Evolutionary conservation across 2,888 invertebrate species (phyloP).

Genomic region (Thymelicus sylvestris): DNA sequence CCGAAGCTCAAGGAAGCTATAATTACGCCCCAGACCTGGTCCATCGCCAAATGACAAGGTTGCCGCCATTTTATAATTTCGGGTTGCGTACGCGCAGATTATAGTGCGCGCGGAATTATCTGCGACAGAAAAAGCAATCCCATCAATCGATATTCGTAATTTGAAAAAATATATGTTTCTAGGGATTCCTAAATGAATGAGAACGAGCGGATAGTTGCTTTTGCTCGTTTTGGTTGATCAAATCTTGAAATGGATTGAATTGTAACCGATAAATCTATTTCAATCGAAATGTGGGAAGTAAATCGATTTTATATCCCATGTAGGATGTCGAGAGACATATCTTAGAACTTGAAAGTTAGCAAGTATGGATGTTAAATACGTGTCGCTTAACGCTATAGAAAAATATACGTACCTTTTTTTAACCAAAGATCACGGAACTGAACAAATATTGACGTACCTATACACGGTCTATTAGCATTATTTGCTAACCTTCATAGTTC

Average conservation of each 20-base stretch:
- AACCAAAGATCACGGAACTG: too few species aligned
- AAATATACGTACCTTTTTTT: too few species aligned
- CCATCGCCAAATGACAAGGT: constrained; percentile 76
- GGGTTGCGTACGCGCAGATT: constrained; percentile 72
- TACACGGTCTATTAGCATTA: too few species aligned
- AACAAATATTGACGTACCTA: too few species aligned
- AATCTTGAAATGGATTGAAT: neutral
- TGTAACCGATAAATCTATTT: too few species aligned
- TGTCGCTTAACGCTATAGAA: too few species aligned
- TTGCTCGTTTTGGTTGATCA: neutral
- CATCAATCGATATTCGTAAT: constrained; percentile 32
- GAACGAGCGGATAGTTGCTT: constrained; percentile 1
- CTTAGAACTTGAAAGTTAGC: too few species aligned
- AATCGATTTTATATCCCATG: too few species aligned
- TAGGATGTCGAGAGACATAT: too few species aligned
- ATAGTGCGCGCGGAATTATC: constrained; percentile 55
- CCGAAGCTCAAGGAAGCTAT: constrained; percentile 54
- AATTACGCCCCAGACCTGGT: constrained; percentile 61
- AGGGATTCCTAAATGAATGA: constrained; percentile 25
- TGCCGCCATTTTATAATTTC: constrained; percentile 74
- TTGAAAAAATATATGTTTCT: constrained; percentile 25
- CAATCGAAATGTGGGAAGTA: too few species aligned
- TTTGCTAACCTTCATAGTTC: too few species aligned
- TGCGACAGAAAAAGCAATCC: constrained; percentile 35
- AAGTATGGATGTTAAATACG: too few species aligned